These are phyloP conservation scores for Palloptera scutellata DNA, from an alignment of 2,888 invertebrate genomes.

Conservation along the genomic window DNA sequence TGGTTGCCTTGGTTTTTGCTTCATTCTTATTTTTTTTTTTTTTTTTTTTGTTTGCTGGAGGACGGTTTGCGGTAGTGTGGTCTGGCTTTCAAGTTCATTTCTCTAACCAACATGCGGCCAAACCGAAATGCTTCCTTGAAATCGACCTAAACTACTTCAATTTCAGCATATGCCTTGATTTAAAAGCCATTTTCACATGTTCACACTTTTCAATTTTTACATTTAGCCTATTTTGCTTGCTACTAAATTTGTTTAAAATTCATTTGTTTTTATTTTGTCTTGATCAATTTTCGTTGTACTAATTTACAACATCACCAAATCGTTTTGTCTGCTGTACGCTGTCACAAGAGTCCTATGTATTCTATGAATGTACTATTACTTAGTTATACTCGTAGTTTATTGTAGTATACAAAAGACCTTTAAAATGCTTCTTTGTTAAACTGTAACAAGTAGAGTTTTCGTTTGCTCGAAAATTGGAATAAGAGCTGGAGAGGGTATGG, in stretches of 20 bases:
- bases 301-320: constrained; percentile 37
- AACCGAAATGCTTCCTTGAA: too few species aligned
- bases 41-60: not conserved
- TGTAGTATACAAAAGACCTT: constrained; percentile 19
- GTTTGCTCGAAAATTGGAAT: too few species aligned
- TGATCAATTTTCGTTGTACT: constrained; percentile 37
- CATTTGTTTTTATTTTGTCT: not conserved
- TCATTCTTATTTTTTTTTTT: not conserved
- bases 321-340: not conserved
- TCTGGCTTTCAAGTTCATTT: too few species aligned
- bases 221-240: not conserved
- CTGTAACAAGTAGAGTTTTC: too few species aligned
- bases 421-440: not conserved
- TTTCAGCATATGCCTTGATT: too few species aligned
- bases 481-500: too few species aligned
- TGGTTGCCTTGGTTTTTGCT: not conserved
- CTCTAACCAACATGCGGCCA: too few species aligned
- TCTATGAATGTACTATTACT: too few species aligned
- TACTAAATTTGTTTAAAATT: not conserved
- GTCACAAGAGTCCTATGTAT: constrained; percentile 5
- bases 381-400: too few species aligned
- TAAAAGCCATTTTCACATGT: not conserved
- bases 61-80: not conserved
- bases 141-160: too few species aligned
- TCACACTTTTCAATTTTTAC: not conserved